These are phyloP conservation scores for Pseudorhiza aurosa DNA, from an alignment of 30 jellyfish, hydroid and myxozoan genomes.

Conservation along the genomic window DNA sequence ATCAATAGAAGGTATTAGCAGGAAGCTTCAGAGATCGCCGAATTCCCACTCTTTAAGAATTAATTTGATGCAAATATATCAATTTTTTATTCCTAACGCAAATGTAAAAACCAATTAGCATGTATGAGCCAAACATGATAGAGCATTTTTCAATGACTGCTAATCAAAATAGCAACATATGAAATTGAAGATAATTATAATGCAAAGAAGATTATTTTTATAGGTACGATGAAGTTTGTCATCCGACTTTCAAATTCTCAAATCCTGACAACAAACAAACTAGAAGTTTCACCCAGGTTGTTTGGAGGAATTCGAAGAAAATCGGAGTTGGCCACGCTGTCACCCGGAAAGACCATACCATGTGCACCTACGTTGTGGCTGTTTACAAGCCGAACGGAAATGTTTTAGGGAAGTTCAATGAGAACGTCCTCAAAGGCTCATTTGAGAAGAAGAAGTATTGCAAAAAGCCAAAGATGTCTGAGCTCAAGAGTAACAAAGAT, in stretches of 20 bases:
- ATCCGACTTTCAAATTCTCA: constrained; percentile 59
- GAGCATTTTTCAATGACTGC: no score
- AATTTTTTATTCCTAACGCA: no score
- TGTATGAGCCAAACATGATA: no score
- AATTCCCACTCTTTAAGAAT: no score
- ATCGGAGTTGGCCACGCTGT: constrained; percentile 71
- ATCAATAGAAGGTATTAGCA: no score
- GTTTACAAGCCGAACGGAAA: constrained; percentile 74
- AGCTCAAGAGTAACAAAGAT: neutral
- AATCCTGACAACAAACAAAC: constrained; percentile 71
- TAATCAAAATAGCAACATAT: no score
- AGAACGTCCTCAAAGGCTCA: constrained; percentile 58
- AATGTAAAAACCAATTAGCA: no score
- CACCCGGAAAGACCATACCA: constrained; percentile 48
- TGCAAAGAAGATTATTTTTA: neutral
- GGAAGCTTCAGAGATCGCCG: no score
- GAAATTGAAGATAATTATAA: neutral
- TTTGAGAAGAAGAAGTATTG: constrained; percentile 29
- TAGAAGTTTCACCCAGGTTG: constrained; percentile 67
- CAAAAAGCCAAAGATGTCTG: constrained; percentile 24
- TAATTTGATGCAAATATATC: no score
- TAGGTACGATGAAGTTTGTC: constrained; percentile 94
- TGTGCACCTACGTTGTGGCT: constrained; percentile 65
- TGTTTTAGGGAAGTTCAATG: constrained; percentile 29
- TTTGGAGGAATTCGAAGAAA: constrained; percentile 63